Base-by-base conservation (phyloP, 1,140 invertebrate species). In the Gryllus bimaculatus region DNA sequence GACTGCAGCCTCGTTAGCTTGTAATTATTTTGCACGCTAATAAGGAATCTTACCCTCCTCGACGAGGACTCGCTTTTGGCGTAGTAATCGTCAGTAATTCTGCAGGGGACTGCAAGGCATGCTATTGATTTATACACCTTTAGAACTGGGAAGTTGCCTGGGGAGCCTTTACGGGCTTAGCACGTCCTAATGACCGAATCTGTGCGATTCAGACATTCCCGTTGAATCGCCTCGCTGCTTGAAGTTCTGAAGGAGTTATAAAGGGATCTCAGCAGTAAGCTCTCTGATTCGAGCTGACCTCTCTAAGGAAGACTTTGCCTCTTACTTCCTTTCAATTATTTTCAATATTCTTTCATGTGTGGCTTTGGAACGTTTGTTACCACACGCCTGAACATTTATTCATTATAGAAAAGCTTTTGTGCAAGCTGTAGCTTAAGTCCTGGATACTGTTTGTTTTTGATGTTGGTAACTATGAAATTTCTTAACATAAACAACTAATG, bases 111-210 rank as follows among this genome's bases (percentile, higher is more conserved):
- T 66, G 54, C 54, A 66, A 18, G 10, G 18, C 54, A 18, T 18
- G 10, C 54, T 66, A 66, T 66, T 66, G 54, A 66, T 66, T 66
- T 66, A 66, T 66, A 66, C 54, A 66, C 54, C 54, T 66, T 66
- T 18, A 66, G 10, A 66, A 18, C 10, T 18, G 54, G 10, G 54
- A 66, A 66, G 18, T 66, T 66, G 10, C 54, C 18, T 7, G 54
- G 8, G 54, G 18, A 13, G 54, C 18, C 54, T 66, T 66, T 66
- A 66, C 54, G 10, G 54, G 54, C 10, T 66, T 66, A 66, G 54
- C 54, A 18, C 54, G 54, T 66, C 54, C 54, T 66, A 66, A 66
- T 66, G 54, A 66, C 54, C 54, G 54, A 66, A 66, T 66, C 54
- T 39, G 26, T 39, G 26, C 26, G 26, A 18, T 66, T 18, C 18